Conservation (phyloP, 2,797 vertebrate species). For the Eutrigla gurnardus region DNA sequence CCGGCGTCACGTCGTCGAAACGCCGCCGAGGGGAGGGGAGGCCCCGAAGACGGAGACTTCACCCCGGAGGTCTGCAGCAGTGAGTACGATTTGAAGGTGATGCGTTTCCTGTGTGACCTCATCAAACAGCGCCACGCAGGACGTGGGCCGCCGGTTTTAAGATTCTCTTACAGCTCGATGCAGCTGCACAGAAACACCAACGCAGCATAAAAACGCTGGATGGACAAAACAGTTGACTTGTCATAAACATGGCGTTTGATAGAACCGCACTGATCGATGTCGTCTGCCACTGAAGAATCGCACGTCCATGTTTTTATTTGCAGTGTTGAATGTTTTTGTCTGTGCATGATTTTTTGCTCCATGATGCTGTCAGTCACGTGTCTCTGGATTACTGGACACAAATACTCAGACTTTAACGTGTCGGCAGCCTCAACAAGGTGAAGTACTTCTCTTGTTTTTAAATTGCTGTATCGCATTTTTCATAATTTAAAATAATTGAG, state of each 20-base stretch:
- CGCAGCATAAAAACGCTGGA: slow-evolving; percentile 33
- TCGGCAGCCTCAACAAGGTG: background rate
- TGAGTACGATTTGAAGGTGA: slow-evolving; percentile 87
- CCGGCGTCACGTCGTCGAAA: slow-evolving; percentile 77
- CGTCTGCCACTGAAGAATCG: slow-evolving; percentile 14
- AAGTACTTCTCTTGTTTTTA: slow-evolving; percentile 6
- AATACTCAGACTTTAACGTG: slow-evolving; percentile 23
- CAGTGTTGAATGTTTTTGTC: slow-evolving; percentile 7
- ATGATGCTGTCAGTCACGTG: background rate
- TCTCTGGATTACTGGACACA: slow-evolving; percentile 1
- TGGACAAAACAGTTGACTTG: background rate
- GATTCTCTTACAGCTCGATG: slow-evolving; percentile 87
- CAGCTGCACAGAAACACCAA: slow-evolving; percentile 69
- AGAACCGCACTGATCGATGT: background rate
- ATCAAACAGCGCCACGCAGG: slow-evolving; percentile 87
- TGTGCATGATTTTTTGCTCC: slow-evolving; percentile 6
- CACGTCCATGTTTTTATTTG: slow-evolving; percentile 11
- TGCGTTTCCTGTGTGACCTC: slow-evolving; percentile 91
- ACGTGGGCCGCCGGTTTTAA: slow-evolving; percentile 83
- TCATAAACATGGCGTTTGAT: background rate
- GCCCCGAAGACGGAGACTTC: slow-evolving; percentile 52
- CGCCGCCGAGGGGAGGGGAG: slow-evolving; percentile 56
- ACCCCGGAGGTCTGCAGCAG: slow-evolving; percentile 71
- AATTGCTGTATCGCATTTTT: background rate
- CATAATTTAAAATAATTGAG: slow-evolving; percentile 21